These are phyloP conservation scores for Cantharis nigra DNA, from an alignment of 2,888 invertebrate species.

Conservation along the genomic window DNA sequence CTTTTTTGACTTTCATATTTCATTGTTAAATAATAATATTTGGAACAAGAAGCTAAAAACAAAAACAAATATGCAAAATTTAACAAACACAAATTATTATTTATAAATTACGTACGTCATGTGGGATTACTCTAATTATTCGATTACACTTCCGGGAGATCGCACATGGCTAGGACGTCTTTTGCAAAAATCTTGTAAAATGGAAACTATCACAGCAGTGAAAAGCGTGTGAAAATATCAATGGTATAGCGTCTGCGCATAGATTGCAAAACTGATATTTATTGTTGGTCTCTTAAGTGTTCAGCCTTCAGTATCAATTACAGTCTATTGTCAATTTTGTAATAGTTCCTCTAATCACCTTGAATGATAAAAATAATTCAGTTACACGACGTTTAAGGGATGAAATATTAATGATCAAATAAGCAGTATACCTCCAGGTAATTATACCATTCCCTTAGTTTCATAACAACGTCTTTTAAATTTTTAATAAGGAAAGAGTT, in stretches of 20 bases:
- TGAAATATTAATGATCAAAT: neutral
- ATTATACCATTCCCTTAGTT: neutral
- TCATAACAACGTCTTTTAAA: neutral
- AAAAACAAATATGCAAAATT: slow-evolving; percentile 1
- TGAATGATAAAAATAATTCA: slow-evolving; percentile 1
- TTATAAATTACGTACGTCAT: slow-evolving; percentile 5
- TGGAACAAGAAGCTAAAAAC: slow-evolving; percentile 8
- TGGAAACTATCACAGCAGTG: slow-evolving; percentile 8
- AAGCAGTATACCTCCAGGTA: neutral
- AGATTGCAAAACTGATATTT: slow-evolving; percentile 23
- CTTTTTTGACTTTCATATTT: neutral
- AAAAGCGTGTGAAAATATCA: slow-evolving; percentile 33
- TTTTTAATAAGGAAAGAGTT: neutral
- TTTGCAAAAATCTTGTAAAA: slow-evolving; percentile 14
- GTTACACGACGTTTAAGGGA: neutral
- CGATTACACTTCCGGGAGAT: neutral
- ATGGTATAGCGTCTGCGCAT: slow-evolving; percentile 34
- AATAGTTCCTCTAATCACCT: slow-evolving; percentile 1
- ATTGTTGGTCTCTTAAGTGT: neutral
- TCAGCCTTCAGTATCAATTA: slow-evolving; percentile 14
- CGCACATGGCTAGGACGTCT: slow-evolving; percentile 6
- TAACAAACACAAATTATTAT: neutral
- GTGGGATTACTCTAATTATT: neutral
- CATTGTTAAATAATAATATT: slow-evolving; percentile 1
- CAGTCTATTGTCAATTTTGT: slow-evolving; percentile 1